Conservation (phyloP, 2,797 vertebrate genomes). For the Linurgus olivaceus region DNA sequence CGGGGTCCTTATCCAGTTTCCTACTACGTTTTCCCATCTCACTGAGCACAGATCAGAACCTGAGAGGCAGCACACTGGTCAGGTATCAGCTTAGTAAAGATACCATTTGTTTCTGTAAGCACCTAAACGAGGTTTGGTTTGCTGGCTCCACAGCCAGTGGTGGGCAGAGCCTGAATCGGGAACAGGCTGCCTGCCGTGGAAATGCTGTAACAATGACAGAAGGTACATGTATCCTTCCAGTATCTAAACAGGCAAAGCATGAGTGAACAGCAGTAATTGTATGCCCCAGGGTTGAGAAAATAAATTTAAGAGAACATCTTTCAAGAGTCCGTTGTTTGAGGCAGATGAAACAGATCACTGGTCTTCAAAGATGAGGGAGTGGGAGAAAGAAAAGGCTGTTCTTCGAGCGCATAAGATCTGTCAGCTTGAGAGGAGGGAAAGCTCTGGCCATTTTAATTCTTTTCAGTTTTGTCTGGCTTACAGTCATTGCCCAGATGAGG, state of each 20-base stretch:
- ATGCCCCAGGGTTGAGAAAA: neutral
- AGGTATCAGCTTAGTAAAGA: neutral
- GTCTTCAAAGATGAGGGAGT: neutral
- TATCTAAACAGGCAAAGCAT: neutral
- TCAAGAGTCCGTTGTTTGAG: slow-evolving; percentile 5
- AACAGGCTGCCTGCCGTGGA: neutral
- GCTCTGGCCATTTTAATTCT: neutral
- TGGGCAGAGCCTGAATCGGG: accelerated
- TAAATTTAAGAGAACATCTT: neutral
- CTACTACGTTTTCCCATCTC: accelerated
- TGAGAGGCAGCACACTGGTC: neutral
- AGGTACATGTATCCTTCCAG: neutral
- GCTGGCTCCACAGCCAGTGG: neutral
- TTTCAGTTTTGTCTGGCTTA: neutral
- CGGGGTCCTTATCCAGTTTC: neutral
- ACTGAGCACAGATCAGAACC: neutral
- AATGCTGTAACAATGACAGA: neutral
- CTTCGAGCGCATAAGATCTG: neutral
- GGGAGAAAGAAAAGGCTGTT: neutral
- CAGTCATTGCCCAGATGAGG: neutral
- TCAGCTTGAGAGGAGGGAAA: neutral
- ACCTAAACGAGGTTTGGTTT: neutral
- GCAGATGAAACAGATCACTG: neutral
- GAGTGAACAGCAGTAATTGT: slow-evolving; percentile 8
- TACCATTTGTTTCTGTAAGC: neutral